phyloP scores from a whole-genome alignment of 2,888 invertebrate species.

The Belgica antarctica region DNA sequence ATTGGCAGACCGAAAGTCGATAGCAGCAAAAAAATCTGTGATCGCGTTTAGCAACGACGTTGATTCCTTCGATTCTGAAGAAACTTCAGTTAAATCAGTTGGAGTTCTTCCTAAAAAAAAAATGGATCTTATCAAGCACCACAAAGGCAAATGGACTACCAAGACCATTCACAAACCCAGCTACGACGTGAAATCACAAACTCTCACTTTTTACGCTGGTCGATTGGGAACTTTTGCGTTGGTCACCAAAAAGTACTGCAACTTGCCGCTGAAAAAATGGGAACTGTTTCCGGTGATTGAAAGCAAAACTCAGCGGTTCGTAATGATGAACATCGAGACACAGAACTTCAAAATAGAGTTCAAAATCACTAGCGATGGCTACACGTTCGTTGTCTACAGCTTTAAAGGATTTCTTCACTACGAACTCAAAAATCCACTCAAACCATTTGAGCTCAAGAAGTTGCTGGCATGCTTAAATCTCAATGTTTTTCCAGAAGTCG shows the following conservation, averaged over 20 bases:
- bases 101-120: too few species aligned
- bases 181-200: constrained; percentile 14
- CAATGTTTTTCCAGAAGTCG: constrained; percentile 39
- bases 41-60: too few species aligned
- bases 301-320: background rate
- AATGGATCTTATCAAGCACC: background rate
- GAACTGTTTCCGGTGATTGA: constrained; percentile 4
- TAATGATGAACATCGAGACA: constrained; percentile 18
- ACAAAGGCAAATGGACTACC: constrained; percentile 34
- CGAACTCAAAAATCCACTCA: background rate
- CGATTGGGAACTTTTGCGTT: constrained; percentile 32
- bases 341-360: constrained; percentile 11
- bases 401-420: background rate
- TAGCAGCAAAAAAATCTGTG: too few species aligned
- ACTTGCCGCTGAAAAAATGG: constrained; percentile 36
- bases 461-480: constrained; percentile 11
- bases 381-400: constrained; percentile 17
- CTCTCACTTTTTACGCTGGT: constrained; percentile 34
- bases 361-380: constrained; percentile 32
- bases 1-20: too few species aligned
- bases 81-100: too few species aligned
- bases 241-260: constrained; percentile 22
- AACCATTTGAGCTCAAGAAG: constrained; percentile 29
- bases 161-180: constrained; percentile 20
- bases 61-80: too few species aligned